phyloP scores from a whole-genome alignment of 2,113 vertebrate species.

The Globicephala melas region DNA sequence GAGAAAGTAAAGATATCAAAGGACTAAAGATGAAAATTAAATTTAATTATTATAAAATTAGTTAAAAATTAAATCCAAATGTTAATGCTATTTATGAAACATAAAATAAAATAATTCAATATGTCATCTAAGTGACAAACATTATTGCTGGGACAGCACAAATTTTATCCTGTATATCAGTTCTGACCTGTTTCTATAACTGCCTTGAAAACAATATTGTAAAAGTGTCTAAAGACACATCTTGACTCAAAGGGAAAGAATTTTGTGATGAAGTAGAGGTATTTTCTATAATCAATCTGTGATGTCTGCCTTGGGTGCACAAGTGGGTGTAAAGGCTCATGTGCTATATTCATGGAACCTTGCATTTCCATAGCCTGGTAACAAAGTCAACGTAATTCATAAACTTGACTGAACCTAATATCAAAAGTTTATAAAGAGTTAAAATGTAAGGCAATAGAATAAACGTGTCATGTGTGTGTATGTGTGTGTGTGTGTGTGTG shows the following conservation, averaged over 20 bases:
- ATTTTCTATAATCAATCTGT: background rate
- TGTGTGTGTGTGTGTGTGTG: no score
- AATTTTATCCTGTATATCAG: background rate
- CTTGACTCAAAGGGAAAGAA: background rate
- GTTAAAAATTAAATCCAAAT: background rate
- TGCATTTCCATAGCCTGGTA: background rate
- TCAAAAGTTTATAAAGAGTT: background rate
- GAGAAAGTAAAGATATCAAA: background rate
- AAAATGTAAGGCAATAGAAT: background rate
- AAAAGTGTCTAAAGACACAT: background rate
- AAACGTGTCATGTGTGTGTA: background rate
- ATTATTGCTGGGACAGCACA: background rate
- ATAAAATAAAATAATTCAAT: background rate
- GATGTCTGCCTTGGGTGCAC: background rate
- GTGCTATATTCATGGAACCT: background rate
- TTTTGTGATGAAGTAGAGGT: background rate
- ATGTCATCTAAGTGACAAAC: background rate
- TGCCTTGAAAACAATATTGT: background rate
- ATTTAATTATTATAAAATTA: background rate
- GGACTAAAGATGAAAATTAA: background rate
- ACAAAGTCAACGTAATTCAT: background rate
- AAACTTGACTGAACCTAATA: background rate
- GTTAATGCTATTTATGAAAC: background rate
- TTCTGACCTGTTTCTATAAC: background rate
- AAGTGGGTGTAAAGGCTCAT: background rate